Conservation (phyloP, 2,797 vertebrate genomes). For the Novumbra hubbsi region DNA sequence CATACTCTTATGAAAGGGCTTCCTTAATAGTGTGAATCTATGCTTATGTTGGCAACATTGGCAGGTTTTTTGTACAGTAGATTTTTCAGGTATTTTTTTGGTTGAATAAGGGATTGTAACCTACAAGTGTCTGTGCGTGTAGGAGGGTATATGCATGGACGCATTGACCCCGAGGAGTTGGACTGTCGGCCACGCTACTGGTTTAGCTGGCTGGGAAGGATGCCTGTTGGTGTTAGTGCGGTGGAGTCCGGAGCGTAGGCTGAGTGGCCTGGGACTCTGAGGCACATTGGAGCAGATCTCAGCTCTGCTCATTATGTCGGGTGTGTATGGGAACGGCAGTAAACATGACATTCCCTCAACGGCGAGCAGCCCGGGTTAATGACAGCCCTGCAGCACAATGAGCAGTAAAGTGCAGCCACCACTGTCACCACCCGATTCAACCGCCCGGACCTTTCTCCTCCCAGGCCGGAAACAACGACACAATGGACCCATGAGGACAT, state of each 20-base stretch:
- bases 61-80: neutral
- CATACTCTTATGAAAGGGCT: neutral
- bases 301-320: conserved; percentile 67
- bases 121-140: neutral
- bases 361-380: conserved; percentile 68
- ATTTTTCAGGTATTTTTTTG: neutral
- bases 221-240: conserved; percentile 30
- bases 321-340: conserved; percentile 75
- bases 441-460: conserved; percentile 44
- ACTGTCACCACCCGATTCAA: conserved; percentile 50
- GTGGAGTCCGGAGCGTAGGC: conserved; percentile 6
- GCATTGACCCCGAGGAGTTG: conserved; percentile 51
- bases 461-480: neutral
- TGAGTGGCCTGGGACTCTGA: conserved; percentile 11
- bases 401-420: conserved; percentile 67
- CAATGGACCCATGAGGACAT: neutral
- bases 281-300: conserved; percentile 36
- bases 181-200: conserved; percentile 5
- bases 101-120: neutral
- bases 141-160: conserved; percentile 38
- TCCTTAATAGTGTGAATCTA: too few relatives aligned
- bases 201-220: conserved; percentile 26
- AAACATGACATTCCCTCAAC: conserved; percentile 73
- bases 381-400: conserved; percentile 73
- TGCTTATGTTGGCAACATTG: neutral